Base-by-base conservation (phyloP, 1,140 invertebrate genomes). In the Ceratina calcarata region DNA sequence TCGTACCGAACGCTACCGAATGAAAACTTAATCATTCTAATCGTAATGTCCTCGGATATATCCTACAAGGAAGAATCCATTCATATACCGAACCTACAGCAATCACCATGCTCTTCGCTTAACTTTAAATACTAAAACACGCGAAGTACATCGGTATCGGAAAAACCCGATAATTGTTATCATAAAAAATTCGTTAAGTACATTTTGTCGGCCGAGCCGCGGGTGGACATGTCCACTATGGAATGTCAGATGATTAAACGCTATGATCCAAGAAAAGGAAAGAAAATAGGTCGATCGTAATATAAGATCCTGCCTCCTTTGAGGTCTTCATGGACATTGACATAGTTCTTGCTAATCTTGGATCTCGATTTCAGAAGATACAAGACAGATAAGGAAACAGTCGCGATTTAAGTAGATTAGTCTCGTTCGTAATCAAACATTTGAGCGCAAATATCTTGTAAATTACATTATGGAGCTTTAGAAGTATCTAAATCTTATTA, bases 121-220 rank as follows among this genome's bases (percentile, higher is more conserved):
- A 3, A 1, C 55, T 15, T 66, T 66, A 74, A 79, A 24, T 79
- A 79, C 53, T 53, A 79, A 79, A 79, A 65, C 12, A 51, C 60
- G 61, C 60, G 45, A 69, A 45, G 18, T 69, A 53, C 51, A 51
- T 8, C 58, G 18, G 60, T 12, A 16, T 32, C 20, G 20, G 70
- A 58, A 66, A 79, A n/a, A n/a, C 22, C 51, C n/a, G 45, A 18
- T 60, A 27, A 16, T 49, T 15, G 13, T 12, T 13, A 37, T 57
- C 18, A 58, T 79, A 79, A 18, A 79, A 79, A 79, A 65, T 60
- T 60, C 8, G 51, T 20, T 65, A 65, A 79, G 60, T 73, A 71
- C 76, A 13, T 15, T n/a, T 22, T 67, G 24, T 45, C 49, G 45
- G n/a, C 27, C 24, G 60, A 65, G 60, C 27, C 60, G 58, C 49